These are phyloP conservation scores for Tillus elongatus DNA, from an alignment of 2,888 invertebrate species.

Conservation along the genomic window DNA sequence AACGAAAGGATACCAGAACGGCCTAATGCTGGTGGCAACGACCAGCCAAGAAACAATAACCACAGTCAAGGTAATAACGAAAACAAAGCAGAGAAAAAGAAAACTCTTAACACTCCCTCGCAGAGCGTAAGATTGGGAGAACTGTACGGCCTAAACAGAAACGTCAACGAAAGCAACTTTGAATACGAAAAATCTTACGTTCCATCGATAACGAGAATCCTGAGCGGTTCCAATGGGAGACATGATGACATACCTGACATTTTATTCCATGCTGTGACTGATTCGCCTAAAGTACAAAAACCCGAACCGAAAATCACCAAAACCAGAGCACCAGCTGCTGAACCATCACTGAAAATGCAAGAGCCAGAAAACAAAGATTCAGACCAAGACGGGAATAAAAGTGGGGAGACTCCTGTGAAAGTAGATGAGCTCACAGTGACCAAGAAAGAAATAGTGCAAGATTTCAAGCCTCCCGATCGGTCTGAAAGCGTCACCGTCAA, in stretches of 20 bases:
- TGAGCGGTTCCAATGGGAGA: conserved; percentile 77
- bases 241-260: conserved; percentile 76
- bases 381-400: conserved; percentile 10
- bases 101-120: conserved; percentile 66
- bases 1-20: conserved; percentile 30
- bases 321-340: conserved; percentile 29
- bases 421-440: conserved; percentile 21
- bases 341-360: conserved; percentile 30
- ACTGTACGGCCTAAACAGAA: conserved; percentile 34
- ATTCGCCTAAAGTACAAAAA: conserved; percentile 35
- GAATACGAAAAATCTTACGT: conserved; percentile 46
- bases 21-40: conserved; percentile 16
- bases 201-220: conserved; percentile 74
- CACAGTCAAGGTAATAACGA: conserved; percentile 20
- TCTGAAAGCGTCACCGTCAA: conserved; percentile 37
- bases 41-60: conserved; percentile 16
- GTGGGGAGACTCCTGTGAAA: conserved; percentile 20
- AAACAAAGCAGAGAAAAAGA: conserved; percentile 52
- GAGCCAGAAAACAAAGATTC: conserved; percentile 16
- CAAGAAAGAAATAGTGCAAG: conserved; percentile 24
- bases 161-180: conserved; percentile 37
- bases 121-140: conserved; percentile 48
- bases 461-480: conserved; percentile 27
- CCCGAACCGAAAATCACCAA: conserved; percentile 30
- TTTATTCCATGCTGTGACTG: conserved; percentile 58